These are phyloP conservation scores for Caradrina clavipalpis DNA, from an alignment of 2,888 invertebrate species.

Conservation along the genomic window DNA sequence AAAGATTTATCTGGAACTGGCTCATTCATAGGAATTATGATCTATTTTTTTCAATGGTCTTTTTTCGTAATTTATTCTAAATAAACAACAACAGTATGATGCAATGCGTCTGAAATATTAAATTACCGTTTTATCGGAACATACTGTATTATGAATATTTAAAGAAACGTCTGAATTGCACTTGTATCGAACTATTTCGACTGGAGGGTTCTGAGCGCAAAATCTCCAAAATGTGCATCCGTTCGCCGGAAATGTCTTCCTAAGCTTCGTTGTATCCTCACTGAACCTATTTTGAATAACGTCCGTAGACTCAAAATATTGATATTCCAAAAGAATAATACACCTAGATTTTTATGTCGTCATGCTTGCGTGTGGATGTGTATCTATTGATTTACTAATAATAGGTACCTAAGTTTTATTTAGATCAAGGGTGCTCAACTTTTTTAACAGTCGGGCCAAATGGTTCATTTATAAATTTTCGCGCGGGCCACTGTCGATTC, in stretches of 20 bases:
- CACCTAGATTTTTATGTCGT: constrained; percentile 28
- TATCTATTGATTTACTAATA: constrained; percentile 4
- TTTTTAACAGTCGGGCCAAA: too few relatives aligned
- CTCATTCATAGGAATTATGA: constrained; percentile 3
- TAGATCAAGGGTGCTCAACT: too few relatives aligned
- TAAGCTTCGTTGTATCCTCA: constrained; percentile 81
- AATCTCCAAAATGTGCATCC: constrained; percentile 88
- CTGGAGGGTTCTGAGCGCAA: constrained; percentile 77
- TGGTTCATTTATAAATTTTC: too few relatives aligned
- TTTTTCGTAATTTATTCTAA: background rate
- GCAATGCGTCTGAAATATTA: constrained; percentile 4
- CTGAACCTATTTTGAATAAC: constrained; percentile 83
- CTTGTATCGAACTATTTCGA: constrained; percentile 81
- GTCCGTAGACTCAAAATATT: constrained; percentile 65
- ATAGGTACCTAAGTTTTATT: background rate
- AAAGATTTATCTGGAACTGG: background rate
- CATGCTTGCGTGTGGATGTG: background rate
- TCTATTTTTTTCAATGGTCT: background rate
- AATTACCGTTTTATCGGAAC: constrained; percentile 34
- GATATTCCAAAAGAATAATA: constrained; percentile 58
- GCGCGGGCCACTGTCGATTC: too few relatives aligned
- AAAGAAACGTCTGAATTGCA: constrained; percentile 73
- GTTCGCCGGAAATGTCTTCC: constrained; percentile 83
- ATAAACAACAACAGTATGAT: background rate
- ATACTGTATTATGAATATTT: constrained; percentile 78